phyloP scores from a whole-genome alignment of 35 echinoderm and acorn worm genomes.

The Anneissia japonica region DNA sequence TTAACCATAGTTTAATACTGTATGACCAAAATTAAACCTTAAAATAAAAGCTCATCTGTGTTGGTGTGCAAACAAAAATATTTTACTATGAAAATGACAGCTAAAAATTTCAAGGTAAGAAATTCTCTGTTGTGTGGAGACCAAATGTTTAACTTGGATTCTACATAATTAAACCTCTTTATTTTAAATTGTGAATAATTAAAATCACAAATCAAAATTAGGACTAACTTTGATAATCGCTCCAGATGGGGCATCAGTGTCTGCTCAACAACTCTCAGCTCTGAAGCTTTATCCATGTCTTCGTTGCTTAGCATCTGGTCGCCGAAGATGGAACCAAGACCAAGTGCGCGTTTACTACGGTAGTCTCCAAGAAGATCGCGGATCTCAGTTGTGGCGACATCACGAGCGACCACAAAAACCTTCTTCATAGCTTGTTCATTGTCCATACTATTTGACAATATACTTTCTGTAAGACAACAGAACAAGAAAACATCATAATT shows the following conservation, averaged over 20 bases:
- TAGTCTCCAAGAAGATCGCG: slow-evolving; percentile 59
- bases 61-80: too few relatives aligned
- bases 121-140: too few relatives aligned
- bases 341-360: slow-evolving; percentile 60
- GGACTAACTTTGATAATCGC: slow-evolving; percentile 70
- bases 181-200: too few relatives aligned
- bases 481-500: too few relatives aligned
- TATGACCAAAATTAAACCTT: too few relatives aligned
- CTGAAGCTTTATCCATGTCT: slow-evolving; percentile 49
- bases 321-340: slow-evolving; percentile 77
- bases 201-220: too few relatives aligned
- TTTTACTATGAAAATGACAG: too few relatives aligned
- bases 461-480: neutral
- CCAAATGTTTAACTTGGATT: too few relatives aligned
- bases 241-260: slow-evolving; percentile 72
- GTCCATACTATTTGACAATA: neutral
- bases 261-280: slow-evolving; percentile 67
- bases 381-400: slow-evolving; percentile 23
- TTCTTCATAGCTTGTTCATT: slow-evolving; percentile 75
- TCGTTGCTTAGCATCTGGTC: slow-evolving; percentile 63
- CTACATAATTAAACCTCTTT: too few relatives aligned
- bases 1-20: too few relatives aligned
- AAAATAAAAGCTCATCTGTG: too few relatives aligned
- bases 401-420: slow-evolving; percentile 49
- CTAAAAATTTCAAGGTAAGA: too few relatives aligned